Base-by-base conservation (phyloP, 2,113 vertebrate genomes). In the Lampris incognitus region DNA sequence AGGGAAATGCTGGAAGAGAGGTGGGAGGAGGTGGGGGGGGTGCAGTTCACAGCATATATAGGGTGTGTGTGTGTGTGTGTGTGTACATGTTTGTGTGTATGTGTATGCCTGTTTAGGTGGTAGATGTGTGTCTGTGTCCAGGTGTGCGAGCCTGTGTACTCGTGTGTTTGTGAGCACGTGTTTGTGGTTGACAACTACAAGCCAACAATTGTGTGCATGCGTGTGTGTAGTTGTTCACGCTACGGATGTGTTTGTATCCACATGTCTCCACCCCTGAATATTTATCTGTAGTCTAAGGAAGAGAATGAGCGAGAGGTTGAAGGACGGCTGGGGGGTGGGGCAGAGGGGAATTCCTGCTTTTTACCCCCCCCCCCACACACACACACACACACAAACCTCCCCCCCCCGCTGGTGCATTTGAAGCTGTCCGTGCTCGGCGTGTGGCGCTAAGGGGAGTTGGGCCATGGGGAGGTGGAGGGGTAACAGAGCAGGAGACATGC, bases 401-500 rank as follows among this genome's bases (percentile, higher is more conserved):
- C 72, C 37, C 80, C 46, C 74, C 84, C 74, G 76, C 76, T 85
- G 84, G 74, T 85, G 79, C 84, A 76, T 89, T 82, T 85, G 65
- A 88, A 88, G 81, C 85, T 89, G 90, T 87, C 87, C 91, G 82
- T 39, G 66, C 73, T 83, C 85, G 69, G 59, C 87, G 85, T 84
- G 78, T 84, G 86, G 86, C 83, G 91, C 90, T 82, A 24, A 86
- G 69, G 69, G 75, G 74, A 77, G 80, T 72, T 79, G 82, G 86
- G 83, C 91, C 88, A 72, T 39, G 37, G 91, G 87, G 90, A 88
- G 39, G 41, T 71, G 74, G 61, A 42, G 73, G 74, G 61, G 44
- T 78, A 78, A 84, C 80, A 60, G 77, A 86, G 79, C 86, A 72
- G 58, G 79, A 86, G 72, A 74, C 78, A 73, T 40, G 46, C 85